Conservation (phyloP, 2,797 vertebrate species). For the Atherinosoma microstoma region DNA sequence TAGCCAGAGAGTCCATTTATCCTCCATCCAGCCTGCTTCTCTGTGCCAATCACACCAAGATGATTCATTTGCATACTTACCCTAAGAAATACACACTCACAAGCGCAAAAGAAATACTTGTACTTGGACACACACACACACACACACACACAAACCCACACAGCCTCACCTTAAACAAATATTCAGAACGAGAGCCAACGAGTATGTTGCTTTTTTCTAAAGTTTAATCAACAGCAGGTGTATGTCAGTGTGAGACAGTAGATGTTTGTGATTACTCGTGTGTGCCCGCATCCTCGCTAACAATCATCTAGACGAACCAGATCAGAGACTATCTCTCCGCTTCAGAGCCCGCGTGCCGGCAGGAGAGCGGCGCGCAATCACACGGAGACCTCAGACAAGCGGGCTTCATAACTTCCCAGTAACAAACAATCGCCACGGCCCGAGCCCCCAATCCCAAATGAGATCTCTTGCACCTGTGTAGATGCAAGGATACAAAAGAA, state of each 20-base stretch:
- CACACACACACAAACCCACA: slow-evolving; percentile 6
- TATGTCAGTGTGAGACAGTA: slow-evolving; percentile 32
- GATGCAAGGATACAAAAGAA: slow-evolving; percentile 52
- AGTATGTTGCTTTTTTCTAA: slow-evolving; percentile 53
- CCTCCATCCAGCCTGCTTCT: slow-evolving; percentile 54
- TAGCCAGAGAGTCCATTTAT: slow-evolving; percentile 60
- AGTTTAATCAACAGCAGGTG: slow-evolving; percentile 63
- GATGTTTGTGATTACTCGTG: slow-evolving; percentile 50
- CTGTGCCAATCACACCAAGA: slow-evolving; percentile 60
- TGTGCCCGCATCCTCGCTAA: slow-evolving; percentile 51
- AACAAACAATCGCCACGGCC: slow-evolving; percentile 49
- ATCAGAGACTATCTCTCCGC: slow-evolving; percentile 65
- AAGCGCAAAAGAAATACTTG: slow-evolving; percentile 49
- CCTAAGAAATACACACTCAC: slow-evolving; percentile 29
- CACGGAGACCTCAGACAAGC: slow-evolving; percentile 64
- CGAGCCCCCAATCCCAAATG: slow-evolving; percentile 61
- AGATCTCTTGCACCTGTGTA: slow-evolving; percentile 62
- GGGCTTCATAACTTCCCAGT: slow-evolving; percentile 66
- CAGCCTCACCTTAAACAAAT: slow-evolving; percentile 42
- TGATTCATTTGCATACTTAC: slow-evolving; percentile 44
- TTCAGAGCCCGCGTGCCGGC: slow-evolving; percentile 43
- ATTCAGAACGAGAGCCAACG: slow-evolving; percentile 43
- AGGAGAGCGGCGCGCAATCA: slow-evolving; percentile 50
- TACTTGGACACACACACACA: slow-evolving; percentile 11
- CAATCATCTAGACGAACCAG: slow-evolving; percentile 66